Percentiles rank a stretch among this genome's conserved stretches.
These are phyloP conservation scores for Dysdera silvatica DNA, from an alignment of 1,140 invertebrate genomes.

Conservation along the genomic window DNA sequence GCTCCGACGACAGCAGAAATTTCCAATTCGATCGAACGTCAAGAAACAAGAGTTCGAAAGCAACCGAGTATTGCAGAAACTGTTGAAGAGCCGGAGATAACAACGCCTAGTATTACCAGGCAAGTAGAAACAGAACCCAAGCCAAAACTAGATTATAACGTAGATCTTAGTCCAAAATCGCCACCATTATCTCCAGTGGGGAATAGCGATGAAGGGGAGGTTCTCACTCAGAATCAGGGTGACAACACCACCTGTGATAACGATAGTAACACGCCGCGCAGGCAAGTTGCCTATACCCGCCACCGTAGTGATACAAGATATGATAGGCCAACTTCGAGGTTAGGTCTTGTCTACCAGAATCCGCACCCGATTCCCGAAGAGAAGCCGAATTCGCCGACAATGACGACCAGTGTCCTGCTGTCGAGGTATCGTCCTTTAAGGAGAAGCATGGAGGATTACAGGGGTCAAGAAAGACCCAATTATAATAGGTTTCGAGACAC, in stretches of 20 bases:
- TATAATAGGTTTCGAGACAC: conserved; percentile 26
- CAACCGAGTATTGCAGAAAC: conserved; percentile 16
- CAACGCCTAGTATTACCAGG: conserved; percentile 14
- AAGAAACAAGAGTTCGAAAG: neutral
- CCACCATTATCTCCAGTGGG: conserved; percentile 19
- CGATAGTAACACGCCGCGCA: conserved; percentile 6
- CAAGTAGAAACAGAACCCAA: conserved; percentile 27
- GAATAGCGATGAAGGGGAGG: conserved; percentile 23
- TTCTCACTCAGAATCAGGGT: no score
- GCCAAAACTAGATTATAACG: no score
- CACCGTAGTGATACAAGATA: conserved; percentile 28
- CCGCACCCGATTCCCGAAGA: conserved; percentile 8
- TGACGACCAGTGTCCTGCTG: no score
- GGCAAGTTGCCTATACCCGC: conserved; percentile 14
- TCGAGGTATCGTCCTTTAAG: neutral
- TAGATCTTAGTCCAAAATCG: no score
- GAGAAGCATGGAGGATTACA: conserved; percentile 15
- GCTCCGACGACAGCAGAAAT: no score
- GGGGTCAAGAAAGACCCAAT: conserved; percentile 31
- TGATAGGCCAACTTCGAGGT: conserved; percentile 7
- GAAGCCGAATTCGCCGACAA: no score
- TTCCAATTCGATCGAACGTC: no score
- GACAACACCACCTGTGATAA: no score
- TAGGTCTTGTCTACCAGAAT: neutral
- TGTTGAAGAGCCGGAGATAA: conserved; percentile 9